Base-by-base conservation (phyloP, 2,797 vertebrate genomes). In the Channa striata region DNA sequence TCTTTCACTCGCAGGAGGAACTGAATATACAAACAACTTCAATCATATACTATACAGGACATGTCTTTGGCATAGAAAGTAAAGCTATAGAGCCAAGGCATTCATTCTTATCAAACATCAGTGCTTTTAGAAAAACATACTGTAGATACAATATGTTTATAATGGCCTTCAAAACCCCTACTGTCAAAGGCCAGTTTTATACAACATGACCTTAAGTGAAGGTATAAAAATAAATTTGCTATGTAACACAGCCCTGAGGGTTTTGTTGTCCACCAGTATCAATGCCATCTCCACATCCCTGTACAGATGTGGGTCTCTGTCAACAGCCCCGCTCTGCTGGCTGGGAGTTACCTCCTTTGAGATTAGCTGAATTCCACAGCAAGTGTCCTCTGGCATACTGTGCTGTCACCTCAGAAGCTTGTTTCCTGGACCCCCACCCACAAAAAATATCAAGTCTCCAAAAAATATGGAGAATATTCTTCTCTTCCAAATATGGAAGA, bases 401-500 rank as follows among this genome's bases (percentile, higher is more conserved):
- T 86, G 82, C 78, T 85, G 91, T 93, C 91, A 82, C 90, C 93
- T 94, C 93, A 91, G 92, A 94, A 89, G 90, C 85, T 81, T 90
- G 91, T 90, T 90, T 87, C 83, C 90, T 87, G 76, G 72, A 88
- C 77, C 81, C 82, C 80, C 63, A 80, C 69, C 75, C 69, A 93
- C 92, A 93, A 95, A 95, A 95, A 95, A 91, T 93, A 94, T 93
- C 57, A 93, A 93, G 94, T 94, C 97, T 97, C 97, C 97, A 91
- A 94, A 97, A 98, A 98, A 99, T 97, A 95, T 96, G 97, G 97
- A 99, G 97, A 96, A 97, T 94, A 96, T 95, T 97, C 90, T 93
- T 90, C 94, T 99, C 96, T 99, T 99, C 98, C 97, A 99, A 96
- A 98, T 99, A 98, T 99, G 97, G 95, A 99, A 99, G 97, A 97